Conservation (phyloP, 2,888 invertebrate species). For the Cephus runcator region DNA sequence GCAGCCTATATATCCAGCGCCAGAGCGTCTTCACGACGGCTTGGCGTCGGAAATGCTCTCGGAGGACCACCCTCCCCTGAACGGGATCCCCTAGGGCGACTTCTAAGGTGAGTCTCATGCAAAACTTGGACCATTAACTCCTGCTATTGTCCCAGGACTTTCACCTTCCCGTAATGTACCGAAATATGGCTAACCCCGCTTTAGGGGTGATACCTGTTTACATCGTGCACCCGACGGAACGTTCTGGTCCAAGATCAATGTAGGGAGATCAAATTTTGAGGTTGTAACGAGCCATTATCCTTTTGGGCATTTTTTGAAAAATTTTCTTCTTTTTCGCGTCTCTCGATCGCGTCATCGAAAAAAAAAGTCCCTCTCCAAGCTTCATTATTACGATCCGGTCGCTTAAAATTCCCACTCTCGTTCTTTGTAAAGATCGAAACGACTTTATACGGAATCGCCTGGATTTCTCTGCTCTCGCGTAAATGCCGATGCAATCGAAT, state of each 20-base stretch:
- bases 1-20: constrained; percentile 62
- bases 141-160: background rate
- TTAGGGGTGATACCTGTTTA: background rate
- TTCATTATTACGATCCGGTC: background rate
- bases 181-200: background rate
- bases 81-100: constrained; percentile 52
- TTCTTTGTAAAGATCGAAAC: background rate
- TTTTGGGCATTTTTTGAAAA: background rate
- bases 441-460: background rate
- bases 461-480: background rate
- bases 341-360: background rate
- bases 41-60: constrained; percentile 45
- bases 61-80: constrained; percentile 52
- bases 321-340: no score
- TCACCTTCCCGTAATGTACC: background rate
- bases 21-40: constrained; percentile 56
- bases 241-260: background rate
- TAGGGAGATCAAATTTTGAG: background rate
- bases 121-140: background rate
- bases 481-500: background rate
- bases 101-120: constrained; percentile 46
- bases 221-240: background rate
- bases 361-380: background rate
- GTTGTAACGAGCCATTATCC: background rate
- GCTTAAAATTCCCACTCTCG: background rate